phyloP scores from a whole-genome alignment of 53 echinoderm and acorn worm genomes.

The Arbacia lixula region DNA sequence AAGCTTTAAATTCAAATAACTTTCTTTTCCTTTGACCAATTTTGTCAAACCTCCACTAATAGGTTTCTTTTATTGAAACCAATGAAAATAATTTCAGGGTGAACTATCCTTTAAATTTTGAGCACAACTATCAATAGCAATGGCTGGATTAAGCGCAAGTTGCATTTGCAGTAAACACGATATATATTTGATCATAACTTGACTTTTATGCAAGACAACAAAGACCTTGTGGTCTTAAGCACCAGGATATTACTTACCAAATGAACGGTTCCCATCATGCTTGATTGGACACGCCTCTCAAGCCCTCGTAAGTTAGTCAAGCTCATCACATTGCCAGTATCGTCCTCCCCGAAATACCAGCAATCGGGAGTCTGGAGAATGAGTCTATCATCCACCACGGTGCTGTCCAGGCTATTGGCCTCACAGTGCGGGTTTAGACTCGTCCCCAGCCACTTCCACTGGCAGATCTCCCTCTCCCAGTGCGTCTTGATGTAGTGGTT shows the following conservation, averaged over 20 bases:
- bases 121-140: too few relatives aligned
- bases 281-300: slow-evolving; percentile 23
- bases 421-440: slow-evolving; percentile 97
- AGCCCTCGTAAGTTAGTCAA: slow-evolving; percentile 63
- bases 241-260: slow-evolving; percentile 85
- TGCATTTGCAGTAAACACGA: too few relatives aligned
- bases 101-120: too few relatives aligned
- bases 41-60: too few relatives aligned
- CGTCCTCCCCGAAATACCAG: slow-evolving; percentile 94
- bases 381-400: slow-evolving; percentile 91
- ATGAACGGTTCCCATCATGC: slow-evolving; percentile 61
- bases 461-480: slow-evolving; percentile 5
- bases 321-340: slow-evolving; percentile 89
- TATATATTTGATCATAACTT: too few relatives aligned
- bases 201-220: too few relatives aligned
- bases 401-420: slow-evolving; percentile 72
- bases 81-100: too few relatives aligned
- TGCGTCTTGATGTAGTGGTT: slow-evolving; percentile 85
- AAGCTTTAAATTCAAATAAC: too few relatives aligned
- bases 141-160: too few relatives aligned
- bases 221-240: too few relatives aligned
- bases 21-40: too few relatives aligned
- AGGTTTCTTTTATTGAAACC: too few relatives aligned
- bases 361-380: slow-evolving; percentile 68
- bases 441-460: slow-evolving; percentile 90